Percentiles rank a stretch among this genome's conserved stretches.
Evolutionary conservation across 2,113 vertebrate species (phyloP).

Genomic region (Rhea americana): DNA sequence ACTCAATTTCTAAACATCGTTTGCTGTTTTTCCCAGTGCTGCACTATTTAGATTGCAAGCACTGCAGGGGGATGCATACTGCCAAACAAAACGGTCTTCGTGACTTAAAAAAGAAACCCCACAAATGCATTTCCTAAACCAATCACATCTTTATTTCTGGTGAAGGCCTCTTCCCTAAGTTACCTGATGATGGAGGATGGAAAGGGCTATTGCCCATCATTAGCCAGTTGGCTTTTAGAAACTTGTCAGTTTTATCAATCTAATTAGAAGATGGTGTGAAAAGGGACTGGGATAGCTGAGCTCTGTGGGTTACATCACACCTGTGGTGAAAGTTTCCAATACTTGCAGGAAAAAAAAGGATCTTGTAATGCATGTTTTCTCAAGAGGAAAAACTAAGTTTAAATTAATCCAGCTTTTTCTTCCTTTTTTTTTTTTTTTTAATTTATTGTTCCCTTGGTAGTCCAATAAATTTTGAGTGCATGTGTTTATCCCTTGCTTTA

Average conservation of each 20-base stretch:
- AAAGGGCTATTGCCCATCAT: accelerated
- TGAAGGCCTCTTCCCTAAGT: neutral
- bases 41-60: neutral
- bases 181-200: neutral
- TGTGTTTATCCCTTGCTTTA: conserved; percentile 19
- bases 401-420: neutral
- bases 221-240: neutral
- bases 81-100: neutral
- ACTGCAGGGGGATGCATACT: neutral
- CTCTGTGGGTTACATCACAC: neutral
- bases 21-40: conserved; percentile 14
- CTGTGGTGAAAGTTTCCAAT: neutral
- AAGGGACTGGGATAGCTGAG: neutral
- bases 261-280: neutral
- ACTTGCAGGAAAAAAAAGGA: neutral
- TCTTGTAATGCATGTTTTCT: neutral
- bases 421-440: neutral
- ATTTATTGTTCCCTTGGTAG: neutral
- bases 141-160: neutral
- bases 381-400: neutral
- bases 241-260: neutral
- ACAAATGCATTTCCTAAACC: neutral
- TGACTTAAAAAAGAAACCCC: neutral
- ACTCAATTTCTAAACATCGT: neutral
- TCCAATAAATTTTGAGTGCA: conserved; percentile 37